Conservation (phyloP, 1,140 invertebrate genomes). For the Eulimnadia texana region DNA sequence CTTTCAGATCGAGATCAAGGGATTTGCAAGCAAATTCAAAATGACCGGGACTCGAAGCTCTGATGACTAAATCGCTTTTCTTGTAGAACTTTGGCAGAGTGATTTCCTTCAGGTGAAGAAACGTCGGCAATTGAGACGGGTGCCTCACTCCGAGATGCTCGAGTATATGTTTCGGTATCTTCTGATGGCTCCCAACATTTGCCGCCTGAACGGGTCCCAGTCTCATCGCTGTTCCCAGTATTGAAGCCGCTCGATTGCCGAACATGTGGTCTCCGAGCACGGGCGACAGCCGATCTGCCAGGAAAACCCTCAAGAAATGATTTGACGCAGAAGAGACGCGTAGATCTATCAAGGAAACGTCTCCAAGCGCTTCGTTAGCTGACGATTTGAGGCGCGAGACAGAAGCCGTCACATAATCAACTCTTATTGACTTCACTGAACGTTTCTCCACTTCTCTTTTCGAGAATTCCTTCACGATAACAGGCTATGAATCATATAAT, state of each 20-base stretch:
- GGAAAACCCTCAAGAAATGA: slow-evolving; percentile 29
- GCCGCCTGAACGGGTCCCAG: slow-evolving; percentile 25
- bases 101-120: not conserved
- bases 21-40: not conserved
- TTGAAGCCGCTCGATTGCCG: slow-evolving; percentile 26
- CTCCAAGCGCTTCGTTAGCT: not conserved
- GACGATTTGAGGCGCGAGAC: not conserved
- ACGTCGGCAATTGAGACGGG: not conserved
- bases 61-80: not conserved
- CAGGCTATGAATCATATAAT: slow-evolving; percentile 19
- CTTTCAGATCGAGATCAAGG: not conserved
- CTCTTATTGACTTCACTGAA: not conserved
- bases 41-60: not conserved
- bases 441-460: slow-evolving; percentile 17
- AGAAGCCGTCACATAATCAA: not conserved
- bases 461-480: slow-evolving; percentile 15
- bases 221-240: slow-evolving; percentile 26
- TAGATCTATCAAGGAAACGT: not conserved
- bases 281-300: slow-evolving; percentile 28
- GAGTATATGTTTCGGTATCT: not conserved
- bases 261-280: slow-evolving; percentile 33
- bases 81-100: not conserved
- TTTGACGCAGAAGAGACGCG: slow-evolving; percentile 16
- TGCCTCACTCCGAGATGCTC: not conserved
- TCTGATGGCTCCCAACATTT: slow-evolving; percentile 16